Conservation (phyloP, 2,113 vertebrate species). For the Echinops telfairi region DNA sequence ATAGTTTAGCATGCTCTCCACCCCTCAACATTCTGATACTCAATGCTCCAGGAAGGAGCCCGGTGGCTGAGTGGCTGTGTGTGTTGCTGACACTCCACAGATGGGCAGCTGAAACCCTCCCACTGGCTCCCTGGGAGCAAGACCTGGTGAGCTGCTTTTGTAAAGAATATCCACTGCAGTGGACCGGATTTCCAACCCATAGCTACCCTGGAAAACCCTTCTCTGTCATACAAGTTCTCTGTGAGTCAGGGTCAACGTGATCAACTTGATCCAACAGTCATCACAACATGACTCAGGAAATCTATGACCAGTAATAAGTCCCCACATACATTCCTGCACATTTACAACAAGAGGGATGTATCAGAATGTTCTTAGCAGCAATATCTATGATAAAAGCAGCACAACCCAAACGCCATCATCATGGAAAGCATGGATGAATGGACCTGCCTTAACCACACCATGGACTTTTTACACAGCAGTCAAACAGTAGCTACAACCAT, state of each 20-base stretch:
- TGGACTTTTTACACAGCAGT: not conserved
- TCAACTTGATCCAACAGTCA: not conserved
- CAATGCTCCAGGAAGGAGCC: not conserved
- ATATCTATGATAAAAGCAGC: not conserved
- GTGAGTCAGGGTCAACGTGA: not conserved
- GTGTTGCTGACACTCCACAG: not conserved
- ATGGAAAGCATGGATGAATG: not conserved
- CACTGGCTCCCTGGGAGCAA: not conserved
- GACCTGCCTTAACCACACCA: not conserved
- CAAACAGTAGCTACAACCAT: not conserved
- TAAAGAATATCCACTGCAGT: too few species aligned
- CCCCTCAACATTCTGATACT: not conserved
- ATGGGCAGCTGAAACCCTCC: not conserved
- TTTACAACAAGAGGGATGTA: not conserved
- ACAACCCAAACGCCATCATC: constrained; percentile 1
- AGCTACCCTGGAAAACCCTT: not conserved
- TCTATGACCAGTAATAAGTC: not conserved
- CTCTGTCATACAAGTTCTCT: not conserved
- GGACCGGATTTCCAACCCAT: not conserved
- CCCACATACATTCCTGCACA: not conserved
- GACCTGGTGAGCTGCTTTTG: not conserved
- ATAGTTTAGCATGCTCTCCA: not conserved
- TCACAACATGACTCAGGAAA: not conserved
- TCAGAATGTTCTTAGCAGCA: not conserved
- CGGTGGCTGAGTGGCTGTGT: not conserved